Base-by-base conservation (phyloP, 2,797 vertebrate genomes). In the Lacerta bilineata region DNA sequence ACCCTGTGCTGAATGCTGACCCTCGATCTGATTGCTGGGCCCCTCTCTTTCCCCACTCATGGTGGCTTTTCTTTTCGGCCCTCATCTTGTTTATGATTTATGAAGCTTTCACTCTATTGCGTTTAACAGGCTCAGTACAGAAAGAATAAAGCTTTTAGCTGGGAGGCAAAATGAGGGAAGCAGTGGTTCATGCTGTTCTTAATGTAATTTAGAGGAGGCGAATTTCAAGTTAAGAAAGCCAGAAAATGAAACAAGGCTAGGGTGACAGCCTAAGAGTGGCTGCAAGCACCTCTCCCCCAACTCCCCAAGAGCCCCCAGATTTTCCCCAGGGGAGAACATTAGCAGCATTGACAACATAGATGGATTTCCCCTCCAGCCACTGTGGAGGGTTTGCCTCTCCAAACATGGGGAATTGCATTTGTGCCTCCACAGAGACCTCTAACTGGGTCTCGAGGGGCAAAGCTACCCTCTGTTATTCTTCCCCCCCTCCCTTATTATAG, bases 61-160 rank as follows among this genome's bases (percentile, higher is more conserved):
- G 36, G 76, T 83, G 87, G 87, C 82, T 95, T 94, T 77, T 92
- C 36, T 91, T 90, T 94, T 90, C 93, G 93, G 89, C 77, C 86
- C 81, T 94, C 87, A 93, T 77, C 88, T 96, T 96, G 85, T 93
- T 95, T 94, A 96, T 94, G 94, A 96, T 94, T 95, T 96, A 94
- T 86, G 88, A 95, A 93, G 91, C 81, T 95, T 95, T 95, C 89
- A 90, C 41, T 96, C 92, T 92, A 76, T 95, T 0, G 1, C 71
- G 2, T 94, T 96, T 94, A 94, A 95, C 92, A 93, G 90, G 88
- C 20, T 8, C 66, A 68, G 74, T 88, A 90, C 95, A 95, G 80
- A 92, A 91, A 94, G 93, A 85, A 95, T 87, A 95, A 95, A 95
- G 92, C 90, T 96, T 95, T 94, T 93, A 94, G 93, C 93, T 94